phyloP scores from a whole-genome alignment of 2,113 vertebrate species.

The Melanostigma gelatinosum region DNA sequence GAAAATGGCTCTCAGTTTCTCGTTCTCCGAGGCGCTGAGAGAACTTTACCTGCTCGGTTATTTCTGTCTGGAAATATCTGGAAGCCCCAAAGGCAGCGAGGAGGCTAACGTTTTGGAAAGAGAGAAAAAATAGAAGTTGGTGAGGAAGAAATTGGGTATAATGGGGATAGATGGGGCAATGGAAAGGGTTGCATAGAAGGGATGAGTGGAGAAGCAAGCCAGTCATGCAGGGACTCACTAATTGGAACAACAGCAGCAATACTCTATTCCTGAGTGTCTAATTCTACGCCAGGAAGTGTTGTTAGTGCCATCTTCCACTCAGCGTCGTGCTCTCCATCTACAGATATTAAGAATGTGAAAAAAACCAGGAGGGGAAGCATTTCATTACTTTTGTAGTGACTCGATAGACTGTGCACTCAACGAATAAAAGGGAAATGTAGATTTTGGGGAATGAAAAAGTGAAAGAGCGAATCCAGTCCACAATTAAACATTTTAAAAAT shows the following conservation, averaged over 20 bases:
- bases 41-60: slow-evolving; percentile 49
- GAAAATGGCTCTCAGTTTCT: slow-evolving; percentile 22
- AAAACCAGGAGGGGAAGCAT: slow-evolving; percentile 51
- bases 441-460: slow-evolving; percentile 40
- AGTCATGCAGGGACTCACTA: slow-evolving; percentile 73
- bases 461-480: not conserved
- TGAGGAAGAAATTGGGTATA: slow-evolving; percentile 51
- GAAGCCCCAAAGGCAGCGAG: slow-evolving; percentile 40
- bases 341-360: slow-evolving; percentile 55
- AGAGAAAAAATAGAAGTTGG: slow-evolving; percentile 25
- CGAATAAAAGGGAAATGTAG: slow-evolving; percentile 27
- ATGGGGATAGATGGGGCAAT: slow-evolving; percentile 65
- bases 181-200: slow-evolving; percentile 42
- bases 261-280: slow-evolving; percentile 75
- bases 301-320: slow-evolving; percentile 70
- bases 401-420: slow-evolving; percentile 47
- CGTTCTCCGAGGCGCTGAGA: slow-evolving; percentile 25
- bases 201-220: slow-evolving; percentile 49
- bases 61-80: slow-evolving; percentile 55
- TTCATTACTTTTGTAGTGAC: slow-evolving; percentile 63
- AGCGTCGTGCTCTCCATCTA: slow-evolving; percentile 51
- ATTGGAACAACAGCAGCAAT: slow-evolving; percentile 76
- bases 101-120: slow-evolving; percentile 31
- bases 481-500: not conserved
- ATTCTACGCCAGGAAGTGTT: slow-evolving; percentile 68